Conservation (phyloP, 2,797 vertebrate genomes). For the Chaetophractus vellerosus region DNA sequence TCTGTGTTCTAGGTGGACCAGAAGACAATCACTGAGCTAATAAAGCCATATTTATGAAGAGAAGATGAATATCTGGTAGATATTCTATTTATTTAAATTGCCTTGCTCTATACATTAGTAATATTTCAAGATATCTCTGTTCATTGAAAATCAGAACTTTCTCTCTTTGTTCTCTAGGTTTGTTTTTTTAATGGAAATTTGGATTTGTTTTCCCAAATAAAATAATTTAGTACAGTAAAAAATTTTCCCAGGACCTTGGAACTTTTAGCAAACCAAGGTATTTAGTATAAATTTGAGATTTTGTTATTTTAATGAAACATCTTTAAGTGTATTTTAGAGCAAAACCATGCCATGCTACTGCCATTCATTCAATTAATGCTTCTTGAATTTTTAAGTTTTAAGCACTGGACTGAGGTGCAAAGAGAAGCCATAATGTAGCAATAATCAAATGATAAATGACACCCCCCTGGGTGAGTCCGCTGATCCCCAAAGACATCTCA, state of each 20-base stretch:
- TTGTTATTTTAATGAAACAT: constrained; percentile 52
- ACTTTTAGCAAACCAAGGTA: constrained; percentile 19
- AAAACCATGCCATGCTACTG: not conserved
- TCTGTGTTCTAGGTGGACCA: not conserved
- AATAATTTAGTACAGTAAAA: constrained; percentile 15
- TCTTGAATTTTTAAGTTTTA: constrained; percentile 30
- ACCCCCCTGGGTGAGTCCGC: not conserved
- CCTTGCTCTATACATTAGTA: not conserved
- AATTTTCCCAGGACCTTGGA: not conserved
- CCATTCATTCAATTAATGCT: constrained; percentile 1
- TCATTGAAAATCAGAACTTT: constrained; percentile 45
- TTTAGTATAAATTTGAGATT: not conserved
- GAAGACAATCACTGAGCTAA: constrained; percentile 27
- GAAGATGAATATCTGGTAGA: constrained; percentile 7
- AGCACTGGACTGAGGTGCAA: not conserved
- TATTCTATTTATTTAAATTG: constrained; percentile 51
- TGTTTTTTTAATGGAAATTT: not conserved
- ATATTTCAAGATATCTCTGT: constrained; percentile 37
- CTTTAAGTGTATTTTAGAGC: constrained; percentile 21
- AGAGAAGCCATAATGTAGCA: not conserved
- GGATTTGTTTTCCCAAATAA: constrained; percentile 6
- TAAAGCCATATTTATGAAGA: constrained; percentile 25
- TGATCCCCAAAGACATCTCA: not conserved
- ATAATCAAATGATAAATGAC: not conserved
- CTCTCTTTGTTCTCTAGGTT: constrained; percentile 17